Conservation (phyloP, 2,888 invertebrate genomes). For the Teleiodes luculella region DNA sequence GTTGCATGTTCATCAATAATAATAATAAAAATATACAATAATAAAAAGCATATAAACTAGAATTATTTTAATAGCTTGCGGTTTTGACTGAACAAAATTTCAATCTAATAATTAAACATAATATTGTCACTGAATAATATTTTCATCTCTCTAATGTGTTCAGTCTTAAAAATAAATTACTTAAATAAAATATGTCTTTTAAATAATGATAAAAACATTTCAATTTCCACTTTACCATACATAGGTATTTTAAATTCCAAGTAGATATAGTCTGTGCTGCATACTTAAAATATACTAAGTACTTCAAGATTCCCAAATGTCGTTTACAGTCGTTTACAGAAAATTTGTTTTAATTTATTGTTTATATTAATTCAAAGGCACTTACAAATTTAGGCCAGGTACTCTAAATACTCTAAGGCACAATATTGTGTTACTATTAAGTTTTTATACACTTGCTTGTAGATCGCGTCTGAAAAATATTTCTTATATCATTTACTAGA, state of each 20-base stretch:
- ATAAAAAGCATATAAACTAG: no score
- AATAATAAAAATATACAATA: no score
- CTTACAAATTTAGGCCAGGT: slow-evolving; percentile 38
- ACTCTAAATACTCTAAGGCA: slow-evolving; percentile 42
- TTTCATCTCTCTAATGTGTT: slow-evolving; percentile 41
- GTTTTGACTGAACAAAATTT: no score
- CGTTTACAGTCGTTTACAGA: no score
- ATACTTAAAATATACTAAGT: background rate
- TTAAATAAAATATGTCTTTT: slow-evolving; percentile 26
- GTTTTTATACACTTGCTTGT: slow-evolving; percentile 25
- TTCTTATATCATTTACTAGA: slow-evolving; percentile 2
- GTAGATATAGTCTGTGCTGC: background rate
- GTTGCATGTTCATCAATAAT: no score
- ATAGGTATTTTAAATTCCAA: background rate
- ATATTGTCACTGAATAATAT: slow-evolving; percentile 6
- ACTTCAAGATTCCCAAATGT: background rate
- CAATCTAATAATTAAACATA: background rate
- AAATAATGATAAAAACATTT: no score
- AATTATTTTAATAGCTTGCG: no score
- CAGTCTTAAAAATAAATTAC: slow-evolving; percentile 58
- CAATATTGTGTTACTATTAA: slow-evolving; percentile 32
- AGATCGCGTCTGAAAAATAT: background rate
- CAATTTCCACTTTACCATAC: background rate
- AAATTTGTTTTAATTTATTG: background rate
- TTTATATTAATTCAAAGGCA: slow-evolving; percentile 37